Conservation (phyloP, 2,113 vertebrate species). For the Datnioides undecimradiatus region DNA sequence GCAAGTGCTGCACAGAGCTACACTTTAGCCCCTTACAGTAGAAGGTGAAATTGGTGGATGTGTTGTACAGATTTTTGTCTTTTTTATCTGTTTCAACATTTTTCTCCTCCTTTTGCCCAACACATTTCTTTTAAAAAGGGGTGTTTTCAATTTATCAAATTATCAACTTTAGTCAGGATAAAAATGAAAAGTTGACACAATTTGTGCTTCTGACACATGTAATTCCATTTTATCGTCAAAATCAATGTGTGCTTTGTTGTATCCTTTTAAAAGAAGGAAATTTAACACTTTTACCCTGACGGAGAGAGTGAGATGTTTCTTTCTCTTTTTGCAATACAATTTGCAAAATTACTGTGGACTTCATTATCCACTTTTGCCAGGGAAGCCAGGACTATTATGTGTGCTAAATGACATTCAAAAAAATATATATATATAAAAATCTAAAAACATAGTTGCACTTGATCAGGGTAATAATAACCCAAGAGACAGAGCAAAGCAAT, state of each 20-base stretch:
- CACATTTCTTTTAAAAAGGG: neutral
- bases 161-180: neutral
- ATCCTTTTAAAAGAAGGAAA: slow-evolving; percentile 7
- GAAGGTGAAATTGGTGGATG: neutral
- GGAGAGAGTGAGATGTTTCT: neutral
- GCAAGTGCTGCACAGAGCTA: neutral
- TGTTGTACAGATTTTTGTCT: neutral
- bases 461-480: slow-evolving; percentile 59
- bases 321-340: neutral
- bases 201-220: neutral
- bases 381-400: slow-evolving; percentile 16
- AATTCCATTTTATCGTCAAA: neutral
- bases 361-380: slow-evolving; percentile 7
- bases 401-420: slow-evolving; percentile 15
- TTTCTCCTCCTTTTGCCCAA: neutral
- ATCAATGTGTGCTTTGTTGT: neutral
- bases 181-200: neutral
- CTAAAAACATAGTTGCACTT: slow-evolving; percentile 51
- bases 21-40: neutral
- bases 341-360: slow-evolving; percentile 9
- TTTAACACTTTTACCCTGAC: neutral
- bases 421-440: too few species aligned
- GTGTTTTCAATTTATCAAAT: neutral
- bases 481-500: slow-evolving; percentile 47
- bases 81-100: neutral